A percentile compares a stretch with the other conserved stretches of the same genome.
These are phyloP conservation scores for Lichenostomus cassidix DNA, from an alignment of 2,113 vertebrate genomes.

Conservation along the genomic window DNA sequence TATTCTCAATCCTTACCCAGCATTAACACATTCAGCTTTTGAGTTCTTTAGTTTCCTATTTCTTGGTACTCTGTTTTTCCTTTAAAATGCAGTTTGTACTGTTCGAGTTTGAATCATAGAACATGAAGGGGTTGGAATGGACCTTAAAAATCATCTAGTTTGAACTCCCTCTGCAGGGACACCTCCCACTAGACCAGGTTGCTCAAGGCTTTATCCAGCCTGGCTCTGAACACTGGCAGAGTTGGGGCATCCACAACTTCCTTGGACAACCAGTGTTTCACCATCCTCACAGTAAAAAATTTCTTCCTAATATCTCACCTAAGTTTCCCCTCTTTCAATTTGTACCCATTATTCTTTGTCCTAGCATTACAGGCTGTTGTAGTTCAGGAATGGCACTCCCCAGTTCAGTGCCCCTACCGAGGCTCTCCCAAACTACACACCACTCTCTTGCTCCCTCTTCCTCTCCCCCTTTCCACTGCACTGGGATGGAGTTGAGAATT, in stretches of 20 bases:
- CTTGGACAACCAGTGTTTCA: not conserved
- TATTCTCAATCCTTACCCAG: not conserved
- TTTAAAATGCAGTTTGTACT: not conserved
- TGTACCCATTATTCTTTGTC: not conserved
- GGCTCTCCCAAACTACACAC: not conserved
- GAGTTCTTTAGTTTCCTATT: not conserved
- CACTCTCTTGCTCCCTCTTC: fast-evolving
- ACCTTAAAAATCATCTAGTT: not conserved
- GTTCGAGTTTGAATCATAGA: not conserved
- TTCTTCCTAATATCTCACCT: not conserved
- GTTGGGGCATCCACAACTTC: not conserved
- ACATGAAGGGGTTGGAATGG: not conserved
- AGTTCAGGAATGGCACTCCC: not conserved
- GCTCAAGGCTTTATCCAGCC: not conserved
- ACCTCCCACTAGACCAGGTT: not conserved
- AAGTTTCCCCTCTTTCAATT: not conserved
- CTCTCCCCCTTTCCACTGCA: fast-evolving
- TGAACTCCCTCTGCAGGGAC: not conserved
- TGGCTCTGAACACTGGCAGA: not conserved
- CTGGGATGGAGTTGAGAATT: not conserved
- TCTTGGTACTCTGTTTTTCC: not conserved
- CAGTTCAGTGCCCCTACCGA: fast-evolving
- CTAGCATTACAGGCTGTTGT: not conserved
- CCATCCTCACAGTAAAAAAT: not conserved
- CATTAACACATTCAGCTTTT: not conserved